These are phyloP conservation scores for Grammomys dolichurus DNA, from an alignment of 2,113 vertebrate species.

Conservation along the genomic window DNA sequence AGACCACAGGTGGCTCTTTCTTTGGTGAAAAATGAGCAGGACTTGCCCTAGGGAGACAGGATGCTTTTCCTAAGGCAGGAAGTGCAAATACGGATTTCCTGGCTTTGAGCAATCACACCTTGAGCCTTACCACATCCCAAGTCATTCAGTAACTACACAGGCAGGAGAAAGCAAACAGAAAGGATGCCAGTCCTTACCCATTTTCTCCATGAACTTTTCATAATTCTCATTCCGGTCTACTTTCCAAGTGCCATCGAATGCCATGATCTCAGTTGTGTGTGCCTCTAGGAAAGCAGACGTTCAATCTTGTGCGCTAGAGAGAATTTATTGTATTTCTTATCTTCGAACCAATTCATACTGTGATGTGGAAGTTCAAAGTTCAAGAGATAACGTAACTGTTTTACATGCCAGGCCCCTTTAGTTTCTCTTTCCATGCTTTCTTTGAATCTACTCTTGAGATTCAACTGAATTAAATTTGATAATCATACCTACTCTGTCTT, in stretches of 20 bases:
- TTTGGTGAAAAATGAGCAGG: not conserved
- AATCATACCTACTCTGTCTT: not conserved
- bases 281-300: conserved; percentile 60
- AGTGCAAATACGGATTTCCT: not conserved
- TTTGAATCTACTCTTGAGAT: conserved; percentile 7
- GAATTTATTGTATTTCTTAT: conserved; percentile 90
- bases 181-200: not conserved
- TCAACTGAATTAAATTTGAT: not conserved
- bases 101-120: not conserved
- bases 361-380: conserved; percentile 96
- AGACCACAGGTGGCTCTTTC: not conserved
- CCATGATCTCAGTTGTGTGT: conserved; percentile 86
- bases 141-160: not conserved
- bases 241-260: conserved; percentile 93
- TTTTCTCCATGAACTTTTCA: not conserved
- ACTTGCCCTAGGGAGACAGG: not conserved
- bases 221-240: conserved; percentile 84
- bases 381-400: conserved; percentile 79
- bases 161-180: not conserved
- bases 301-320: conserved; percentile 70
- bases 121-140: not conserved
- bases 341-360: conserved; percentile 83
- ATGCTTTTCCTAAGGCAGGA: too few relatives aligned
- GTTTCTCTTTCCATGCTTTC: not conserved
- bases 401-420: conserved; percentile 56